These are phyloP conservation scores for Chunga burmeisteri DNA, from an alignment of 2,113 vertebrate genomes.

Conservation along the genomic window DNA sequence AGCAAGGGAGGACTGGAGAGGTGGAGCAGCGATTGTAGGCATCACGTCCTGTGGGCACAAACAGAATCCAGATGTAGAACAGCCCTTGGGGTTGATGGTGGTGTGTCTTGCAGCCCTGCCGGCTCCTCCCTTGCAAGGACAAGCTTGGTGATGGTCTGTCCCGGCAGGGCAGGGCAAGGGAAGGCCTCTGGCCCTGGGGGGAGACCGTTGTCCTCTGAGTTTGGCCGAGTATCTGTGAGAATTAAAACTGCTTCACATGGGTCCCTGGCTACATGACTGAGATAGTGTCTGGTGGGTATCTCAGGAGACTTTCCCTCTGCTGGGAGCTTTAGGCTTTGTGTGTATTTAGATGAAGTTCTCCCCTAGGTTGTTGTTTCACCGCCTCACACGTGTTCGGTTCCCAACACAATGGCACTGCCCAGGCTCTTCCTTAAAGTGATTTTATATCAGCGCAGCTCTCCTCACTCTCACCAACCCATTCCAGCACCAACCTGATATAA, in stretches of 20 bases:
- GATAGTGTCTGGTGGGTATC: fast-evolving
- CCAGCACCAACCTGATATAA: not conserved
- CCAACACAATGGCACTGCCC: not conserved
- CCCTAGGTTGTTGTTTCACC: fast-evolving
- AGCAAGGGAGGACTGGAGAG: not conserved
- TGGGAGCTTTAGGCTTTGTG: not conserved
- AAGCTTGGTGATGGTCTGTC: not conserved
- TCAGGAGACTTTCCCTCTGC: not conserved
- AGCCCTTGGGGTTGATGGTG: not conserved
- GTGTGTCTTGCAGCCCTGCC: not conserved
- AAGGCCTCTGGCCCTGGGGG: not conserved
- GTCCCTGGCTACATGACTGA: not conserved
- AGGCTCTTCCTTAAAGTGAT: not conserved
- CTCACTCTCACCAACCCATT: not conserved
- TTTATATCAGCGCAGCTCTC: not conserved
- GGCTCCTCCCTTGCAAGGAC: not conserved
- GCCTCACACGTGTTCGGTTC: not conserved
- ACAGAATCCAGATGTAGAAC: not conserved
- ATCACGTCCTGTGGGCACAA: fast-evolving
- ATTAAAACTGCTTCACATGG: not conserved
- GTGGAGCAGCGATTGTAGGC: not conserved
- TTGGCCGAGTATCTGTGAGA: not conserved
- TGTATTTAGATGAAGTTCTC: not conserved
- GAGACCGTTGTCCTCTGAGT: not conserved
- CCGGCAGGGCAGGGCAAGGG: not conserved